phyloP scores from a whole-genome alignment of 2,797 vertebrate species.

The Rallus crepitans region DNA sequence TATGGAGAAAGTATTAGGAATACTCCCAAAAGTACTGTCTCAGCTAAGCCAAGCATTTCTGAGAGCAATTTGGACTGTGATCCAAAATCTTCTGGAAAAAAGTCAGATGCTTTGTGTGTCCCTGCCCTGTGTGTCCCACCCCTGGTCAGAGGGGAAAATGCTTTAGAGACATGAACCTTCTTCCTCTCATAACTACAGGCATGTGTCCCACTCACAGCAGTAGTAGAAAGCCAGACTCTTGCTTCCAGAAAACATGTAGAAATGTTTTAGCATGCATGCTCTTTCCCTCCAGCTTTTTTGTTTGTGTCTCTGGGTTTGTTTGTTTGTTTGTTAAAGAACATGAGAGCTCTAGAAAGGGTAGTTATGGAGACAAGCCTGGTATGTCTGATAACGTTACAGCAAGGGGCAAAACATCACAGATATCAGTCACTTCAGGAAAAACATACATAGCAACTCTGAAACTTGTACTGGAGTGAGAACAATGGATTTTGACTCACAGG shows the following conservation, averaged over 20 bases:
- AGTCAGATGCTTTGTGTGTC: rapidly evolving
- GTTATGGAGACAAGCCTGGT: slow-evolving; percentile 8
- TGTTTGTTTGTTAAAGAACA: not conserved
- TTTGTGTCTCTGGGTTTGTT: too few relatives aligned
- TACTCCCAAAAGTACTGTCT: not conserved
- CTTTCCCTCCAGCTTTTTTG: not conserved
- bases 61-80: not conserved
- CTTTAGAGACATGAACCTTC: not conserved
- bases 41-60: not conserved
- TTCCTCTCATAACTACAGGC: not conserved
- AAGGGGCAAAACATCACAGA: slow-evolving; percentile 1
- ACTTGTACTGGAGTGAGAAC: not conserved
- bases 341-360: slow-evolving; percentile 1
- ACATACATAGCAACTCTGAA: not conserved
- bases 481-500: not conserved
- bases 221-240: not conserved
- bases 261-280: not conserved
- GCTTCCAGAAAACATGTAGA: not conserved
- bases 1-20: not conserved
- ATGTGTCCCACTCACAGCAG: not conserved
- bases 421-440: not conserved
- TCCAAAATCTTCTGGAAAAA: not conserved
- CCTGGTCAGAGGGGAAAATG: not conserved
- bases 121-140: not conserved
- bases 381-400: slow-evolving; percentile 51